phyloP scores from a whole-genome alignment of 2,113 vertebrate species.

The Onychorhynchus coronatus region DNA sequence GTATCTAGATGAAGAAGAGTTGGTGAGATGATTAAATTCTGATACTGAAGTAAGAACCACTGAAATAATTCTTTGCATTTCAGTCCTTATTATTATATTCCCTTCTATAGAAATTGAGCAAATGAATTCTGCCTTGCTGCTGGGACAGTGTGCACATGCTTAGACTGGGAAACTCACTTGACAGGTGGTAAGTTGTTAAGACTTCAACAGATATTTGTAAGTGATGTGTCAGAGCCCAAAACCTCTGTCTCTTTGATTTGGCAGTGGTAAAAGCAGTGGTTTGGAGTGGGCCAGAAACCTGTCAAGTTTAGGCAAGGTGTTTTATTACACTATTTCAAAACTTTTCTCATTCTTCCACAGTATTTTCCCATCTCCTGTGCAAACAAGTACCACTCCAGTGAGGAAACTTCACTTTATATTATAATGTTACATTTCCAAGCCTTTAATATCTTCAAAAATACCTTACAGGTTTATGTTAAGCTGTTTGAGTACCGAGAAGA shows the following conservation, averaged over 20 bases:
- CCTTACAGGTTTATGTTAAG: not conserved
- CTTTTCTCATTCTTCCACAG: not conserved
- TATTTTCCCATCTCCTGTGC: not conserved
- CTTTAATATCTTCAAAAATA: not conserved
- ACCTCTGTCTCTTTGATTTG: not conserved
- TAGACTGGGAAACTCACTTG: not conserved
- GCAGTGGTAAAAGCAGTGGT: not conserved
- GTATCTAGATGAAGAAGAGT: not conserved
- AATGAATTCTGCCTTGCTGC: not conserved
- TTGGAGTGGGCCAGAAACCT: not conserved
- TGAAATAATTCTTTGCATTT: not conserved
- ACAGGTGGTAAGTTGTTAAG: not conserved
- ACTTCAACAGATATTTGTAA: not conserved
- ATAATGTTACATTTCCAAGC: not conserved
- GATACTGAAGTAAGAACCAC: not conserved
- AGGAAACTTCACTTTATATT: not conserved
- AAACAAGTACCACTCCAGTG: not conserved
- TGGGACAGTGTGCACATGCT: not conserved
- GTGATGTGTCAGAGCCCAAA: not conserved
- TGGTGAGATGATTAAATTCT: not conserved
- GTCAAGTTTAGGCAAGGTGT: not conserved
- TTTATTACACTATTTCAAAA: not conserved
- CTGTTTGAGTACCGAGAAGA: not conserved
- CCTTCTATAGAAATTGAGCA: not conserved
- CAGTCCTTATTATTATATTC: not conserved